Evolutionary conservation across 2,113 vertebrate species (phyloP).

Genomic region (Shinisaurus crocodilurus): DNA sequence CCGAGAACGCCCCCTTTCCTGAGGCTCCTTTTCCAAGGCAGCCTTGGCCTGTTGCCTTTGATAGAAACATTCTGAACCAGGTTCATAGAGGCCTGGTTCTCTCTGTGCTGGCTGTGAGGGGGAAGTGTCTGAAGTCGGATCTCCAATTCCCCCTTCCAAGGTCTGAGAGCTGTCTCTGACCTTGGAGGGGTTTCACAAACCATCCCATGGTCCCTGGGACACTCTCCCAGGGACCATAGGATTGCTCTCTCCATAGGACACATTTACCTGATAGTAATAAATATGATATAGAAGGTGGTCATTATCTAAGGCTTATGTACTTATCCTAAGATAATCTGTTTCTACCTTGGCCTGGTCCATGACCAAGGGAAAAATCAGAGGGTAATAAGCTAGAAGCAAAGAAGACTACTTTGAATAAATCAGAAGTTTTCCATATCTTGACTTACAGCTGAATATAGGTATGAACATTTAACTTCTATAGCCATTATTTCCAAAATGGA

Average conservation of each 20-base stretch:
- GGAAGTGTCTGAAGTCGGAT: too few species aligned
- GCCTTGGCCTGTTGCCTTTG: too few species aligned
- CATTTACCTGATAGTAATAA: neutral
- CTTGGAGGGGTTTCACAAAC: too few species aligned
- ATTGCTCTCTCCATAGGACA: neutral
- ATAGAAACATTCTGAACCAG: too few species aligned
- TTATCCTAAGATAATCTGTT: conserved; percentile 40
- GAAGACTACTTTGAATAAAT: neutral
- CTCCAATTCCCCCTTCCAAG: too few species aligned
- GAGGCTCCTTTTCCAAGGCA: too few species aligned
- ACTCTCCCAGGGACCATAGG: too few species aligned
- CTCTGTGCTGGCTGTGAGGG: too few species aligned
- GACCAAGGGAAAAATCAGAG: neutral
- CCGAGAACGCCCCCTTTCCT: too few species aligned
- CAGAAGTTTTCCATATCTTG: neutral
- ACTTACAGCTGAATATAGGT: neutral
- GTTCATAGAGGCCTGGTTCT: too few species aligned
- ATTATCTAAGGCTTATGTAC: conserved; percentile 42
- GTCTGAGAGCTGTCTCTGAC: too few species aligned
- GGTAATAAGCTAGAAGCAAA: neutral
- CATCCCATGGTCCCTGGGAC: too few species aligned
- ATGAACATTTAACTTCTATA: neutral
- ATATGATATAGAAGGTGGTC: neutral
- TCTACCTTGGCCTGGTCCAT: neutral
- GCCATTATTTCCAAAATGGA: neutral